Conservation (phyloP, 2,797 vertebrate genomes). For the Vespertilio murinus region DNA sequence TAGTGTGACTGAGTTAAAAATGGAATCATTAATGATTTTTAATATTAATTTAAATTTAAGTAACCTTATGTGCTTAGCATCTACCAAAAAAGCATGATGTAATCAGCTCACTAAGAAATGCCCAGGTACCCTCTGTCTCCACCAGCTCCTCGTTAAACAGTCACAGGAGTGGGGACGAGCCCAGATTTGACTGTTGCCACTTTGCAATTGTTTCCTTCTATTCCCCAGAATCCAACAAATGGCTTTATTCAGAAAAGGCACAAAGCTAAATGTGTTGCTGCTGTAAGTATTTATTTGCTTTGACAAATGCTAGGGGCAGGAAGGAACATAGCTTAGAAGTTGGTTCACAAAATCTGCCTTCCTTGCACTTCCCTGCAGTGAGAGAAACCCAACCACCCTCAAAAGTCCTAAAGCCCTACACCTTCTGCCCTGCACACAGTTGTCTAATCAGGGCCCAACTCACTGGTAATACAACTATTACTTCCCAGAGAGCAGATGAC, state of each 20-base stretch:
- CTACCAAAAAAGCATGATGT: neutral
- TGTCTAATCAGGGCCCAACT: neutral
- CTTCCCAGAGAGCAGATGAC: neutral
- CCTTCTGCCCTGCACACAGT: neutral
- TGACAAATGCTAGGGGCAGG: neutral
- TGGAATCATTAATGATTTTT: neutral
- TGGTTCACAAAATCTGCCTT: neutral
- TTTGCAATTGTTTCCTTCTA: slow-evolving; percentile 28
- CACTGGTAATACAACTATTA: rapidly evolving
- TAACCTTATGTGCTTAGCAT: neutral
- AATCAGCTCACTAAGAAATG: neutral
- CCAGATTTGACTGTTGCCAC: neutral
- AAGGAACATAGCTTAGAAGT: neutral
- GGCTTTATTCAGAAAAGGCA: neutral
- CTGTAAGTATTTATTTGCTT: neutral
- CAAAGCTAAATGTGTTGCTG: neutral
- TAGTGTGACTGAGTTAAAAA: slow-evolving; percentile 44
- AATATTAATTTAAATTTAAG: slow-evolving; percentile 3
- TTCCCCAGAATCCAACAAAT: neutral
- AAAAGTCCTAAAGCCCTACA: neutral
- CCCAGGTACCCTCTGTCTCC: neutral
- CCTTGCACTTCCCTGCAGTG: neutral
- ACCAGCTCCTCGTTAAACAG: neutral
- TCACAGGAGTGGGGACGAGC: neutral
- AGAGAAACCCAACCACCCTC: neutral